Conservation (phyloP, 2,888 invertebrate genomes). For the Lydus trimaculatus region DNA sequence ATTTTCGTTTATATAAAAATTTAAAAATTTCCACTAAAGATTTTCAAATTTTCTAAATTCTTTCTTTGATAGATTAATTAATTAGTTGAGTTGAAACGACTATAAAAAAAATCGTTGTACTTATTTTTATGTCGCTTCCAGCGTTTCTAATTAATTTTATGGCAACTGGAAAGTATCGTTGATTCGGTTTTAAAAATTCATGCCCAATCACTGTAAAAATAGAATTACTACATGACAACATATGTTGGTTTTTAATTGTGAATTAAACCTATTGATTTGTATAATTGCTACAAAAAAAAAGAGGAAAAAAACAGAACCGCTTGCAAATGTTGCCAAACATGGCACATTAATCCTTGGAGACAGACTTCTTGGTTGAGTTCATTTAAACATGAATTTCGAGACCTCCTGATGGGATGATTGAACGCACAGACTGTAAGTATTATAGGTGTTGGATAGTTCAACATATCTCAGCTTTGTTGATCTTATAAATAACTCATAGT, state of each 20-base stretch:
- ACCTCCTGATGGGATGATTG: not conserved
- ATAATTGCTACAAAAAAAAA: not conserved
- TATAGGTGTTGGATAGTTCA: slow-evolving; percentile 1
- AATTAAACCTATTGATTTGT: not conserved
- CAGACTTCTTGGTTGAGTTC: not conserved
- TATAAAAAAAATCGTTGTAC: not conserved
- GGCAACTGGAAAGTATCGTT: slow-evolving; percentile 1
- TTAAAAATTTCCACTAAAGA: too few species aligned
- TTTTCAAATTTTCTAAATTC: not conserved
- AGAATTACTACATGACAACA: not conserved
- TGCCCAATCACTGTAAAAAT: not conserved
- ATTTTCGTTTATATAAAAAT: too few species aligned
- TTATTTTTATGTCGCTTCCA: not conserved
- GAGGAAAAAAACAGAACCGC: too few species aligned
- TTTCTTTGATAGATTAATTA: not conserved
- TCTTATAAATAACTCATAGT: not conserved
- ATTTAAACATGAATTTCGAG: not conserved
- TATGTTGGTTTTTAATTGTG: not conserved
- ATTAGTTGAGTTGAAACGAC: not conserved
- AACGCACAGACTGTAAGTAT: not conserved
- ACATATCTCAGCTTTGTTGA: not conserved
- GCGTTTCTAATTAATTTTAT: slow-evolving; percentile 8
- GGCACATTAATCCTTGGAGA: not conserved
- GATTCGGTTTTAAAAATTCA: not conserved
- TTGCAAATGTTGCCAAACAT: not conserved